Percentiles rank a stretch among this genome's conserved stretches.
Conservation (phyloP, 2,797 vertebrate species). For the Gastrophryne carolinensis region DNA sequence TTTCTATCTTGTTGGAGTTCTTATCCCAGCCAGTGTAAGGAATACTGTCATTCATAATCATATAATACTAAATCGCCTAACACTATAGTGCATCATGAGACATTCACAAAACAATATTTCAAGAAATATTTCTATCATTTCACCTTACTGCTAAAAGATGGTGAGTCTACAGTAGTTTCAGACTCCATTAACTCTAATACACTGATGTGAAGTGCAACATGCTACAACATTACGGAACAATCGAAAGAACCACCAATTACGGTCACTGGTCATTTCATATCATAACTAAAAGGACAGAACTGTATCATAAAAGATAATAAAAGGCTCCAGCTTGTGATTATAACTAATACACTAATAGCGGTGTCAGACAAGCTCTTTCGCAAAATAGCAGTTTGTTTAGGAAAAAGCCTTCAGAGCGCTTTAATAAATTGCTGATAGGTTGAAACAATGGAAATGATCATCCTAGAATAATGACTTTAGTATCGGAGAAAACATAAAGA, state of each 20-base stretch:
- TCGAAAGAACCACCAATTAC: constrained; percentile 24
- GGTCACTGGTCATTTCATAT: constrained; percentile 10
- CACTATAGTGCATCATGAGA: neutral
- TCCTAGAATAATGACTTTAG: neutral
- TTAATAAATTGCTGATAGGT: neutral
- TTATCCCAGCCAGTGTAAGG: neutral
- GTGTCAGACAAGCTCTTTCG: neutral
- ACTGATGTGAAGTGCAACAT: neutral
- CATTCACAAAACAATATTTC: neutral
- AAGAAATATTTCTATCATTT: constrained; percentile 10
- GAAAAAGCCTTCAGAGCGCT: neutral
- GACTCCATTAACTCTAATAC: constrained; percentile 33
- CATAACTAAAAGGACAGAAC: constrained; percentile 13
- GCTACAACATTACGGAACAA: neutral
- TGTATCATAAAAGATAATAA: neutral
- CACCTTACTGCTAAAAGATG: neutral
- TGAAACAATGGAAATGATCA: neutral
- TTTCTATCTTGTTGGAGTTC: no score
- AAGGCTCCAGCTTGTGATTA: neutral
- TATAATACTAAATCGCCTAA: neutral
- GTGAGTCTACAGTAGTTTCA: constrained; percentile 9
- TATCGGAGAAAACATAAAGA: no score
- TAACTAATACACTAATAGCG: neutral
- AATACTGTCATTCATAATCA: neutral
- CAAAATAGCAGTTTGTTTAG: neutral